These are phyloP conservation scores for Cyclopterus lumpus DNA, from an alignment of 2,797 vertebrate species.

Conservation along the genomic window DNA sequence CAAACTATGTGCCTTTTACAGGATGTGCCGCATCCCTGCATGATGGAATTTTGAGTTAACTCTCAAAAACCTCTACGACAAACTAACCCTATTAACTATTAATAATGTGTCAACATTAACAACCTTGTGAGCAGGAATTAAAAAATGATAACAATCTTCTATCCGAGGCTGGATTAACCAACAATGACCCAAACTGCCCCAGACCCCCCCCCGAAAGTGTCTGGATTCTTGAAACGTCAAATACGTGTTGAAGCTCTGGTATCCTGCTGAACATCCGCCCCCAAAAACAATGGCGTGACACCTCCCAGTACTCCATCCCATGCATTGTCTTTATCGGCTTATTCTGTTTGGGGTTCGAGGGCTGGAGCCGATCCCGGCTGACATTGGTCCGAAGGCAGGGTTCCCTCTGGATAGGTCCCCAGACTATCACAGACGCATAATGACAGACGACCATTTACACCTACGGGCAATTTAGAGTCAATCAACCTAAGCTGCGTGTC, in stretches of 20 bases:
- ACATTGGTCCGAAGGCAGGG: too few species aligned
- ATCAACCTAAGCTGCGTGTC: too few species aligned
- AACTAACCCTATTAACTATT: too few species aligned
- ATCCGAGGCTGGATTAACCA: background rate
- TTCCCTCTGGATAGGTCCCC: too few species aligned
- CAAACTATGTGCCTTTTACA: background rate
- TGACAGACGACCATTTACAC: too few species aligned
- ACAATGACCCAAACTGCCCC: background rate
- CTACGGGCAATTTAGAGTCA: too few species aligned
- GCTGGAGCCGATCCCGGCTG: too few species aligned
- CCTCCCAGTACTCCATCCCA: too few species aligned
- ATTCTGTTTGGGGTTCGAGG: too few species aligned
- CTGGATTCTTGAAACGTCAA: background rate
- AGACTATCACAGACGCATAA: too few species aligned
- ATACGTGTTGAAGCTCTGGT: background rate
- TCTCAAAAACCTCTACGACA: background rate
- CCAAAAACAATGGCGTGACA: background rate
- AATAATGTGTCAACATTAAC: background rate
- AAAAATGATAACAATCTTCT: background rate
- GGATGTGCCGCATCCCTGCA: background rate
- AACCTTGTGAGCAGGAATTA: background rate
- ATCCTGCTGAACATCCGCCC: background rate
- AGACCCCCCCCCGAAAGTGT: too few species aligned
- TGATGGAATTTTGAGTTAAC: background rate
- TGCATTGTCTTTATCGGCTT: too few species aligned